Evolutionary conservation across 92 coral and sea anemone genomes (phyloP), one percentile per base, ranked within the genome.

Genomic region (Ricordea florida): DNA sequence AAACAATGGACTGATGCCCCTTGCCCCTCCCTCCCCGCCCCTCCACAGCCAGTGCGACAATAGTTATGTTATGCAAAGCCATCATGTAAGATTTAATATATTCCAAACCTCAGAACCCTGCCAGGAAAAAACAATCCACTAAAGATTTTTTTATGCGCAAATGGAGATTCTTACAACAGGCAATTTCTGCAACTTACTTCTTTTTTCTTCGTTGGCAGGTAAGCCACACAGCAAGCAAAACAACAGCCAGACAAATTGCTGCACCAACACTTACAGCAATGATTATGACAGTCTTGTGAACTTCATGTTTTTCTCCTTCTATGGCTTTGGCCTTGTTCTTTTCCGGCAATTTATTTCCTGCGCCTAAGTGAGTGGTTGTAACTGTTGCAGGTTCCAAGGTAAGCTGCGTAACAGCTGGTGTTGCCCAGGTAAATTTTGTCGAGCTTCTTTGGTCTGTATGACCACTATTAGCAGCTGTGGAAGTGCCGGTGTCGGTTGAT

Each of bases 191-290:
- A 9, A 23, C 3, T 51, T 55, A 70, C 77, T 65, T 70, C 31
- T 18, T 62, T 5, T 59, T 45, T 24, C 58, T 73, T 26, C 80
- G 15, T 40, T 45, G 60, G 44, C 26, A 30, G 36, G 59, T 44
- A 11, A 73, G 47, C 80, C 80, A 73, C 3, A 60, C 1, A 26
- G 52, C 52, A 14, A 59, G 60, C 6, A 61, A 44, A 22, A 31
- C 5, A 24, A 73, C 21, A 32, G 56, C 46, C n/a, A 73, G 5
- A 10, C 80, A 59, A 35, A 59, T 23, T 26, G 59, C 47, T 6
- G 61, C 57, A 0, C 45, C 70, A 1, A 35, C 27, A 0, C 69
- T 59, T 1, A 36, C 45, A 1, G 59, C 23, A 0, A 73, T 21
- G 6, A 46, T 57, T 5, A 58, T 27, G 56, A 29, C 55, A 28